These are phyloP conservation scores for Spea hammondii DNA, from an alignment of 2,797 vertebrate species.

Conservation along the genomic window DNA sequence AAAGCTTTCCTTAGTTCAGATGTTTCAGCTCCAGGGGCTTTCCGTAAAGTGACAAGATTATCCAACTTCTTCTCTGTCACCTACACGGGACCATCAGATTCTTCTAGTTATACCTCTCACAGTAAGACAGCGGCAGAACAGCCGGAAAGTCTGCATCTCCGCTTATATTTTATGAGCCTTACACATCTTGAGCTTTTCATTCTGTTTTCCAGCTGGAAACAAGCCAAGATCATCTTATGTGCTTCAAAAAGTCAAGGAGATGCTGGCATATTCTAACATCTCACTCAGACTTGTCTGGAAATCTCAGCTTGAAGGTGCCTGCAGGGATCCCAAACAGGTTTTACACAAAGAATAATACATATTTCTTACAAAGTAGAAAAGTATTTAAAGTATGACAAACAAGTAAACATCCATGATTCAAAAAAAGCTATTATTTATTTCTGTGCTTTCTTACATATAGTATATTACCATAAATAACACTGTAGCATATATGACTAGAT, in stretches of 20 bases:
- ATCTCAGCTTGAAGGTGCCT: not conserved
- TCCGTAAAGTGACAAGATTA: slow-evolving; percentile 53
- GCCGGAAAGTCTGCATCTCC: slow-evolving; percentile 18
- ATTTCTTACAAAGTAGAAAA: not conserved
- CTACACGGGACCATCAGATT: not conserved
- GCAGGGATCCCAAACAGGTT: not conserved
- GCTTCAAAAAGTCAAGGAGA: not conserved
- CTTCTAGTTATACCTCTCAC: slow-evolving; percentile 6
- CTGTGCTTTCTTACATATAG: too few species aligned
- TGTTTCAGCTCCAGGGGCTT: slow-evolving; percentile 59
- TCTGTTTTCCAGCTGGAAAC: slow-evolving; percentile 30
- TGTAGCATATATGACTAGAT: too few species aligned
- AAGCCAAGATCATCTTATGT: slow-evolving; percentile 26
- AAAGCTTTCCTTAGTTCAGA: slow-evolving; percentile 54
- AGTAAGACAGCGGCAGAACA: slow-evolving; percentile 13
- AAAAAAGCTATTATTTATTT: too few species aligned
- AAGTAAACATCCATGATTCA: too few species aligned
- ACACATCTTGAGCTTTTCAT: slow-evolving; percentile 18
- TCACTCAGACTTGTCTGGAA: slow-evolving; percentile 5
- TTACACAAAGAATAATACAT: not conserved
- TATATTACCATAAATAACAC: too few species aligned
- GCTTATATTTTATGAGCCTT: slow-evolving; percentile 36
- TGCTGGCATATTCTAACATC: slow-evolving; percentile 6
- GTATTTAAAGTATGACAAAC: not conserved
- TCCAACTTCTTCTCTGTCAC: slow-evolving; percentile 31